Base-by-base conservation (phyloP, 2,888 invertebrate genomes). In the Creontiades dilutus region DNA sequence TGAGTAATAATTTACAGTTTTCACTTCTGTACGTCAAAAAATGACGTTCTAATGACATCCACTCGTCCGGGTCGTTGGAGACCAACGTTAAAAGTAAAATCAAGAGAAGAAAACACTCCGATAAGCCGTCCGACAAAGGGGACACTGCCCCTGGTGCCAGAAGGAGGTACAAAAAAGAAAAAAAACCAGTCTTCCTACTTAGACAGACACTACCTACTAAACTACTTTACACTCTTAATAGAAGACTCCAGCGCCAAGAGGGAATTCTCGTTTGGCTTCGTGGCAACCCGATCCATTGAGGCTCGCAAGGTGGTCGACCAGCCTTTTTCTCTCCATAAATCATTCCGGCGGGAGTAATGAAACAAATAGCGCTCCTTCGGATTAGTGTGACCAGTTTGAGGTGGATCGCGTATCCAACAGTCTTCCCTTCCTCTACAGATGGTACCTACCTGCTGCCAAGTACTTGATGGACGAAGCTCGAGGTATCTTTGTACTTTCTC, bases 181-280 rank as follows among this genome's bases (percentile, higher is more conserved):
- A 37, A 46, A 80, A 80, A 80, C 80, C 80, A 80, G 80, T 82
- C 82, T 27, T 82, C 82, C 82, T 82, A 82, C 82, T 82, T 82
- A 48, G 82, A 82, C 48, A 48, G 55, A 48, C 82, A 82, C 82
- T 82, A 82, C 82, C 82, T 82, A 82, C 82, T 82, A 82, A 82
- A 82, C 82, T 82, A 82, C 82, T 82, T 78, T 46, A 78, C 76
- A 75, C 76, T 27, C 78, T 28, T 82, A 55, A 82, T 82, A 82
- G 82, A 82, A 82, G 55, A 82, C 68, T 19, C 19, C 68, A 23
- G 68, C 27, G 57, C 37, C 37, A n/a, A 68, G 68, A 23, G 23
- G 68, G 68, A 23, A 68, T 68, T 68, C 68, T 68, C 68, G 68
- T 68, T 68, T 68, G 68, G 68, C 37, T 68, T 68, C 68, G 23